A percentile compares a stretch with the other conserved stretches of the same genome.
phyloP scores from a whole-genome alignment of 2,888 invertebrate genomes.

The Azorinus chamasolen region DNA sequence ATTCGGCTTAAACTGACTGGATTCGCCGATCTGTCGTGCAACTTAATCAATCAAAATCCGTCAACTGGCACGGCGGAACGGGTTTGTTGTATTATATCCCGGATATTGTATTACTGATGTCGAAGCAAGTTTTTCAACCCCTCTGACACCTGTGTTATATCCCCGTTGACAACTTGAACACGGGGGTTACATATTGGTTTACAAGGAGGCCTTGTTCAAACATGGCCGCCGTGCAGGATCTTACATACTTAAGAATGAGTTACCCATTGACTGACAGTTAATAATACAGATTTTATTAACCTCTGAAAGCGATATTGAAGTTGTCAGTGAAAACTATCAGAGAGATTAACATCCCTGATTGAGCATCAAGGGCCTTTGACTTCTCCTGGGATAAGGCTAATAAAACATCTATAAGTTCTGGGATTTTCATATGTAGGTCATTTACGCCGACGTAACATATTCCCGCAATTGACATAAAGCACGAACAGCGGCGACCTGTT shows the following conservation, averaged over 20 bases:
- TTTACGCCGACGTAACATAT: too few species aligned
- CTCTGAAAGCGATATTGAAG: conserved; percentile 15
- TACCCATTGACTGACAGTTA: conserved; percentile 35
- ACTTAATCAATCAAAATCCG: conserved; percentile 61
- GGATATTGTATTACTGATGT: conserved; percentile 64
- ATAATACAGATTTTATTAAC: conserved; percentile 27
- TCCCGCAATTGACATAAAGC: too few species aligned
- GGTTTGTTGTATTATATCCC: conserved; percentile 39
- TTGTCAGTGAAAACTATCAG: not conserved
- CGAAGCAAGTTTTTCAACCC: conserved; percentile 59
- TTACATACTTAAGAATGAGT: conserved; percentile 33
- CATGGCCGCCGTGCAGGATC: conserved; percentile 46
- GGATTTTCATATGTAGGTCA: too few species aligned
- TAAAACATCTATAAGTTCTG: too few species aligned
- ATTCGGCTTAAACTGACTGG: conserved; percentile 54
- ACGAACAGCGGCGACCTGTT: too few species aligned
- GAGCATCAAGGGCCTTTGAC: too few species aligned
- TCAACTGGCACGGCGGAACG: conserved; percentile 45
- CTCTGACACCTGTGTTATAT: conserved; percentile 65
- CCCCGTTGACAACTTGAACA: conserved; percentile 66
- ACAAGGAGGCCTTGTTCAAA: conserved; percentile 63
- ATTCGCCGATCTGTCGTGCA: conserved; percentile 46
- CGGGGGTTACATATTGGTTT: conserved; percentile 69
- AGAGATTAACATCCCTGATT: too few species aligned
- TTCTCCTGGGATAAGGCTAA: too few species aligned